phyloP scores from a whole-genome alignment of 1,140 invertebrate genomes.

The Holotrichia oblita region DNA sequence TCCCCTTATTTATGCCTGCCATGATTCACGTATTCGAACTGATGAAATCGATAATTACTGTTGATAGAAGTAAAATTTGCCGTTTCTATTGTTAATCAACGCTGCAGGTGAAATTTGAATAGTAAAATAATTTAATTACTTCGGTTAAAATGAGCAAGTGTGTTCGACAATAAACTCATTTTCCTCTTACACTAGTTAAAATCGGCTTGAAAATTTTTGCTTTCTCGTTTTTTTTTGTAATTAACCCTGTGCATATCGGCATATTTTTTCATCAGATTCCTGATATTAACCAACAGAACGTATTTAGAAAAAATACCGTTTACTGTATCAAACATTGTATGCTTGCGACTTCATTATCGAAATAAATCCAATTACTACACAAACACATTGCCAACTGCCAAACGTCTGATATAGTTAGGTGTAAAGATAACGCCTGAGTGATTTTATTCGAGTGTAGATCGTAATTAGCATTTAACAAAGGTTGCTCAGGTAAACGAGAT shows the following conservation, averaged over 20 bases:
- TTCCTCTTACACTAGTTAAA: too few species aligned
- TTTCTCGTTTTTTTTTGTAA: too few species aligned
- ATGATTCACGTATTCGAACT: slow-evolving; percentile 38
- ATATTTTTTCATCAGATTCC: too few species aligned
- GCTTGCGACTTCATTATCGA: neutral
- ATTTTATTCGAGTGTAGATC: slow-evolving; percentile 3
- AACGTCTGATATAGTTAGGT: neutral
- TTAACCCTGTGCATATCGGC: too few species aligned
- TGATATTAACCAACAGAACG: neutral
- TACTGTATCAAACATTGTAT: too few species aligned
- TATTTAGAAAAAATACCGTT: too few species aligned
- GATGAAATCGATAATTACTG: slow-evolving; percentile 34
- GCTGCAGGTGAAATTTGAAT: neutral
- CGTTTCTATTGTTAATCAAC: neutral
- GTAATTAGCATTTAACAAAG: slow-evolving; percentile 27
- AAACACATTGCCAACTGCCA: neutral
- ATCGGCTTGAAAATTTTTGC: too few species aligned
- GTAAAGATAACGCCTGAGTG: slow-evolving; percentile 3
- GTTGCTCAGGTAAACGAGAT: slow-evolving; percentile 27
- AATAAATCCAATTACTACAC: slow-evolving; percentile 3
- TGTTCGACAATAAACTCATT: too few species aligned
- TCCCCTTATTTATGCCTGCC: slow-evolving; percentile 32
- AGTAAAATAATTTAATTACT: too few species aligned
- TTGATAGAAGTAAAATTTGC: slow-evolving; percentile 15
- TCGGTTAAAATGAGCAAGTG: too few species aligned